Evolutionary conservation across 2,888 invertebrate species (phyloP), one percentile per base, ranked within the genome.

Genomic region (Mythimna impura): DNA sequence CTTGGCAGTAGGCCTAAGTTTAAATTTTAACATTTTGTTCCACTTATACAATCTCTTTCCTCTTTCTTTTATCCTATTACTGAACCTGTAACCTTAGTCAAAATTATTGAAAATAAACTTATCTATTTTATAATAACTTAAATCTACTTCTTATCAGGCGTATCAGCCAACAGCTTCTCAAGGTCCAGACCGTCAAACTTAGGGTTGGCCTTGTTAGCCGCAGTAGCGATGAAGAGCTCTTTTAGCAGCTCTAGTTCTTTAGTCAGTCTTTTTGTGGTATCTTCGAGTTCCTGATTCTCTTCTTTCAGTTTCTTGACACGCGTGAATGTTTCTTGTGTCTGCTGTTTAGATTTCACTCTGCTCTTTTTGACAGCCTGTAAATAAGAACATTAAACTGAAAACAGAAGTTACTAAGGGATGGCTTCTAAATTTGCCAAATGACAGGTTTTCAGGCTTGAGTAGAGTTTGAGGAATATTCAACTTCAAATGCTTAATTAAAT

Each of bases 331-430:
- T 80, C 75, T 67, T 82, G 78, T 67, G 83, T 79, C 69, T 82
- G 80, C 63, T 54, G 72, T 54, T 81, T 81, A 1, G 71, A 83
- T 40, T 81, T 81, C 0, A 83, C 81, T 79, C 77, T 74, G 65
- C 76, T 87, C 73, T 86, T 88, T 72, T 83, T 81, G 1, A 81
- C 81, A 1, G 81, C 81, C 81, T 81, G 58, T 3, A 70, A 63
- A 54, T 14, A 34, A 54, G 4, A 40, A 14, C 25, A 20, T 47
- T 47, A 20, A 17, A 5, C 25, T n/a, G n/a, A n/a, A n/a, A n/a
- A n/a, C n/a, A n/a, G n/a, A n/a, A n/a, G n/a, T n/a, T n/a, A n/a
- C n/a, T n/a, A 47, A 47, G 17, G 17, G 5, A 6, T 6, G 6
- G 5, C 14, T 47, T 17, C 17, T 17, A 17, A 47, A 47, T 47